Percentiles rank a stretch among this genome's conserved stretches.
phyloP scores from a whole-genome alignment of 2,888 invertebrate genomes.

The Lochmaea crataegi region DNA sequence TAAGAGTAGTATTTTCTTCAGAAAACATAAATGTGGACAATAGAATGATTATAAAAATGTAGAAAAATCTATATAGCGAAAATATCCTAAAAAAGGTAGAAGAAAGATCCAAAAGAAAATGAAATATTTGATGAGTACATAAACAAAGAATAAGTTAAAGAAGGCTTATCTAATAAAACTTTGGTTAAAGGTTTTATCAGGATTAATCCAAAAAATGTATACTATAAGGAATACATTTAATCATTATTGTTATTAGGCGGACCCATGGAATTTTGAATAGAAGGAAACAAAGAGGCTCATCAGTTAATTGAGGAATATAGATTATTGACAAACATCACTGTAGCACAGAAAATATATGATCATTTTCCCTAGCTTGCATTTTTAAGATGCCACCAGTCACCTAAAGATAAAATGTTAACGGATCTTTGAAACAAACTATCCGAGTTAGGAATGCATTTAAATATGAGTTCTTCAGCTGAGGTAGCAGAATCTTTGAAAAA shows the following conservation, averaged over 20 bases:
- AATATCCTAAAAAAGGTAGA: slow-evolving; percentile 25
- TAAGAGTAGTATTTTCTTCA: slow-evolving; percentile 36
- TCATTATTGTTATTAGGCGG: slow-evolving; percentile 54
- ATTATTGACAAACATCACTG: slow-evolving; percentile 93
- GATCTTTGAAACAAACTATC: slow-evolving; percentile 72
- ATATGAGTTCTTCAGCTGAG: slow-evolving; percentile 75
- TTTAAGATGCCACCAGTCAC: slow-evolving; percentile 88
- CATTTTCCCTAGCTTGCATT: slow-evolving; percentile 83
- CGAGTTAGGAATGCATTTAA: slow-evolving; percentile 77
- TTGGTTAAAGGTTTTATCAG: slow-evolving; percentile 79
- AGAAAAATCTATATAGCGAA: slow-evolving; percentile 13
- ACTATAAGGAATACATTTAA: too few relatives aligned
- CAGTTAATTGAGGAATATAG: slow-evolving; percentile 96
- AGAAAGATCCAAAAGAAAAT: slow-evolving; percentile 37
- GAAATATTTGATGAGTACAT: slow-evolving; percentile 67
- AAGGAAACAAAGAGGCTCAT: slow-evolving; percentile 83
- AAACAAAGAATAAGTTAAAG: slow-evolving; percentile 66
- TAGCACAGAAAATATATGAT: too few relatives aligned
- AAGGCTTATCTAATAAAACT: too few relatives aligned
- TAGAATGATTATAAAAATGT: slow-evolving; percentile 9
- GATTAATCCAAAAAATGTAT: slow-evolving; percentile 83
- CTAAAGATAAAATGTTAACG: slow-evolving; percentile 74
- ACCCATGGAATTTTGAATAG: slow-evolving; percentile 78
- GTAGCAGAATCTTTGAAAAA: slow-evolving; percentile 77
- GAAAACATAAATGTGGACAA: slow-evolving; percentile 37